Base-by-base conservation (phyloP, 2,113 vertebrate species). In the Grus americana region DNA sequence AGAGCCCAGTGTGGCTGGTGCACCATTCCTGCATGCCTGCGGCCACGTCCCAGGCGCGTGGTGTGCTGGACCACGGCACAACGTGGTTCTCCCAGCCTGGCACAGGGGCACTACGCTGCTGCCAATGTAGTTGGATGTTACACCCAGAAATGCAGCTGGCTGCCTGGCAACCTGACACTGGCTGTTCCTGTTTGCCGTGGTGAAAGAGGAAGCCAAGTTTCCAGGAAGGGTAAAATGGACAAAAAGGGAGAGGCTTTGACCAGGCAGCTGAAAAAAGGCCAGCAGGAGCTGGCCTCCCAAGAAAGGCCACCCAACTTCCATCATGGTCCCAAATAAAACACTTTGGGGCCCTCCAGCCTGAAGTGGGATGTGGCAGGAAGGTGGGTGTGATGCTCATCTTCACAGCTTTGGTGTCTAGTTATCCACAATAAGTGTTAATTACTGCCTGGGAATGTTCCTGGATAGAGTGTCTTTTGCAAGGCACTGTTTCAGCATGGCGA, bases 41-140 rank as follows among this genome's bases (percentile, higher is more conserved):
- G 2, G 34, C 67, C 67, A 4, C 21, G n/a, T 10, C 7, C 47
- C 6, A 5, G 18, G 47, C 5, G 1, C 4, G 2, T 16, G 36
- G 70, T 54, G 42, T 4, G 7, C 70, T 7, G 2, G 23, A 20
- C 8, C 32, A n/a, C 2, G 5, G 54, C 54, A 44, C 54, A 20
- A 11, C 6, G 0, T 3, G 2, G 52, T 8, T 26, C 12, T 57
- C 72, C 40, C 16, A n/a, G 72, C 40, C 50, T 4, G 65, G 29
- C 46, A 36, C 46, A 6, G 44, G 23, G 66, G 16, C 23, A 49
- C 66, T 5, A 9, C 29, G 68, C 68, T 36, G n/a, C 49, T 29
- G 40, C 32, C 44, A 18, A 3, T 3, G 3, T 4, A 7, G 59
- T 34, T 1, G 1, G 29, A 7, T 52, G 36, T 34, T 26, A 14